Base-by-base conservation (phyloP, 2,797 vertebrate genomes). In the Sebastes iracundus region DNA sequence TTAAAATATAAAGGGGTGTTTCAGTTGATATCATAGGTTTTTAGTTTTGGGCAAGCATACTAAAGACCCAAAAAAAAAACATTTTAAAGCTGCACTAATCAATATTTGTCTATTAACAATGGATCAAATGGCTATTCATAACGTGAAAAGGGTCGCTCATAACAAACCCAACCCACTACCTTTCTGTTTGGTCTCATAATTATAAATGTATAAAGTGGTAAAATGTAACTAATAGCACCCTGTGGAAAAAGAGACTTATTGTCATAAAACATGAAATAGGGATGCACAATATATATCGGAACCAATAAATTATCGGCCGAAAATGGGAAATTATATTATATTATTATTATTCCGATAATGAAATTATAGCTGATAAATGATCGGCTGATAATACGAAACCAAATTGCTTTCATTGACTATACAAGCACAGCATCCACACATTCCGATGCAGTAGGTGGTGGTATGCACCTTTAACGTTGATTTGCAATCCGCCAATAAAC, bases 391-490 rank as follows among this genome's bases (percentile, higher is more conserved):
- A 30, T 7, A 18, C 27, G 8, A 20, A 30, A 18, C 27, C 58
- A 60, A 28, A 59, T 28, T 25, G 4, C 23, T 59, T 16, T 59
- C 56, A 59, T 27, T 28, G 25, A 4, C 56, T 8, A 18, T 4
- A 16, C 25, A 28, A 58, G 23, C 23, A 27, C 3, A 27, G 25
- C 14, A 8, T 16, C 7, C 14, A 14, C 25, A 18, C 14, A 28
- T 0, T 58, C 25, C 3, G 2, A 27, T 27, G 11, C 6, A 23
- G 6, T 7, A 0, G 25, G 56, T 0, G 14, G 14, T 7, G 38
- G 38, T 42, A 16, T 42, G 38, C 38, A 16, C 6, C 14, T 42
- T 42, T 58, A 7, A 58, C 13, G 6, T 58, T 16, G 1, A 0
- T 14, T 27, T 27, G 55, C 55, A 13, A 28, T 58, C 56, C 16